A percentile compares a stretch with the other conserved stretches of the same genome.
Evolutionary conservation across 2,888 invertebrate species (phyloP).

Genomic region (Drosophila demipolita): DNA sequence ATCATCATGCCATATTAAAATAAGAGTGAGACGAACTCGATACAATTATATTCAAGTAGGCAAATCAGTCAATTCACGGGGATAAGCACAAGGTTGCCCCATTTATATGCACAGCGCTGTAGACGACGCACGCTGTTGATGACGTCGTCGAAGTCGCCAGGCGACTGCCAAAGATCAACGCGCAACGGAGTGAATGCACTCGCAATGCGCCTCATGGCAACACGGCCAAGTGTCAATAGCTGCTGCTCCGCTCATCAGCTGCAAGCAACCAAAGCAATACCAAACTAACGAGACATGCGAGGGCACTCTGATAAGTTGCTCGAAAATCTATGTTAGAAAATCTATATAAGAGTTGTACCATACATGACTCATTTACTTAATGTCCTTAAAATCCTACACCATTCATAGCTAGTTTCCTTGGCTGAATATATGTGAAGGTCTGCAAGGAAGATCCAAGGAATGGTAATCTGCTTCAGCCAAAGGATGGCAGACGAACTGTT

Average conservation of each 20-base stretch:
- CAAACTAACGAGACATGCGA: conserved; percentile 47
- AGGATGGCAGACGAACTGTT: background rate
- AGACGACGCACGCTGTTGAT: conserved; percentile 1
- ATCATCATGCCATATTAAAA: conserved; percentile 30
- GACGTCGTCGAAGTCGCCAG: conserved; percentile 15
- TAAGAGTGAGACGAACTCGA: conserved; percentile 30
- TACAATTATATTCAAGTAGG: conserved; percentile 40
- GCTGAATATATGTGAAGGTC: background rate
- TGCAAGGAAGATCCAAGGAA: background rate
- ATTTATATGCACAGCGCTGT: conserved; percentile 43
- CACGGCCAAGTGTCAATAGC: conserved; percentile 72
- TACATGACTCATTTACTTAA: background rate
- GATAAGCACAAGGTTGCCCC: conserved; percentile 33
- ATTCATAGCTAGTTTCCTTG: background rate
- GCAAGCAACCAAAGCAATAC: conserved; percentile 22
- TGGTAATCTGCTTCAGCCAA: background rate
- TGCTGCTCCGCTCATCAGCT: conserved; percentile 42
- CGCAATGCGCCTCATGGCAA: conserved; percentile 58
- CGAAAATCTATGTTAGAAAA: background rate
- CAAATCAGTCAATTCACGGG: conserved; percentile 22
- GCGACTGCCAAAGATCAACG: conserved; percentile 61
- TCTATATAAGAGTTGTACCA: background rate
- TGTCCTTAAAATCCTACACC: background rate
- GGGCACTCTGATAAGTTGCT: conserved; percentile 6
- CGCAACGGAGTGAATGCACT: conserved; percentile 54